Base-by-base conservation (phyloP, 1,140 invertebrate genomes). In the Meloidogyne exigua region DNA sequence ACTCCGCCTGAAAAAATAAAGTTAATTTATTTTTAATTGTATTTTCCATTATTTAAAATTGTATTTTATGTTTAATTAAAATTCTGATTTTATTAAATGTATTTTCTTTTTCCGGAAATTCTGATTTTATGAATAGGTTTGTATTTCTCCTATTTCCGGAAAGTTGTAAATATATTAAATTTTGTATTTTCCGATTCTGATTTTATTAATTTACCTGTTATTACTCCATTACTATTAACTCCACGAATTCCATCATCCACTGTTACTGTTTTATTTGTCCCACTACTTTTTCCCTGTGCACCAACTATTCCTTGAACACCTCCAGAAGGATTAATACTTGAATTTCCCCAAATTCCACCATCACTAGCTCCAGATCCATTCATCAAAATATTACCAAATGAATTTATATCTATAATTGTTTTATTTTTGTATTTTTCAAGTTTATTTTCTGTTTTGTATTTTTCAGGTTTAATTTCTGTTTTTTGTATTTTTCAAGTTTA, bases 261-360 rank as follows among this genome's bases (percentile, higher is more conserved):
- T 23, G 21, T 32, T 7, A 73, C 57, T n/a, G 18, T 26, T 28
- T 73, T 73, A 65, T 73, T 73, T 62, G 15, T 25, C 18, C 72
- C 72, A 28, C 1, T 62, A 32, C 57, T 25, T 32, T 25, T 73
- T 12, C 44, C 72, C 12, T 42, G 57, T 2, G 23, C 39, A 23
- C 39, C 72, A 21, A 73, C 57, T 4, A 36, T 36, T 44, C 49
- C 49, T 1, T 28, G 9, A n/a, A 62, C 15, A 10, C 21, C 10
- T 5, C 72, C 72, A 32, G 39, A 15, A 2, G 72, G 57, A 28
- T 39, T 39, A 25, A 66, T 25, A 28, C 72, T 73, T 18, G 72
- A 73, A 65, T 73, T 73, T 62, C 39, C 36, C 44, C 62, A 18
- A 5, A 73, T 28, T 23, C 72, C 72, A 39, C 72, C 72, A n/a